Base-by-base conservation (phyloP, 1,140 invertebrate genomes). In the Limonius californicus region DNA sequence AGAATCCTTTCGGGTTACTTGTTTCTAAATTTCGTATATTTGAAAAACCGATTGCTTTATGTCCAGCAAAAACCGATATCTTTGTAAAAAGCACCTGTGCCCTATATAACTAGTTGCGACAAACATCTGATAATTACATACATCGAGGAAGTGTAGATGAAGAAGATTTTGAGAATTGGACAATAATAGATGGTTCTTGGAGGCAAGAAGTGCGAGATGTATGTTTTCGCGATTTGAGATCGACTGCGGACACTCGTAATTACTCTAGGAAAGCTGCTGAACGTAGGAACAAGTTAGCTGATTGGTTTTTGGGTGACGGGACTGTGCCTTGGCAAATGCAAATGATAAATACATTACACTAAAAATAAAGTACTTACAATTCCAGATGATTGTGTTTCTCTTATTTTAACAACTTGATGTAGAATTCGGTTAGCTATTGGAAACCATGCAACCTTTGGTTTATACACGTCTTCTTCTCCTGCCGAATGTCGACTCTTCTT, bases 31-130 rank as follows among this genome's bases (percentile, higher is more conserved):
- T 57, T 43, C 32, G 55, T 35, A 14, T 57, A 42, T 57, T 57
- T 57, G 27, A 57, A 57, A 39, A 57, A 15, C 55, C 55, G n/a
- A 57, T 57, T 42, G 30, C 27, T n/a, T 39, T 57, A 19, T 57
- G 30, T 57, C 30, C 20, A n/a, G 30, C 15, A 42, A 57, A 39
- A 39, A 11, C 32, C 19, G 55, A 42, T 19, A 3, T 11, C 19
- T 2, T 57, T 1, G 55, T 57, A 3, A 57, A 57, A 43, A 2
- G 30, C 15, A 42, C 55, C 20, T 57, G 2, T 57, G 55, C 6
- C 3, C 9, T 39, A 43, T 21, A 55, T 32, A 55, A 55, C 54
- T 55, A 19, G 19, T n/a, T 23, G 54, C 16, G 50, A 7, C 16
- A 54, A 54, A 45, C 43, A 14, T 7, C 43, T 15, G 6, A 4